Base-by-base conservation (phyloP, 2,797 vertebrate species). In the Phylloscopus collybita region DNA sequence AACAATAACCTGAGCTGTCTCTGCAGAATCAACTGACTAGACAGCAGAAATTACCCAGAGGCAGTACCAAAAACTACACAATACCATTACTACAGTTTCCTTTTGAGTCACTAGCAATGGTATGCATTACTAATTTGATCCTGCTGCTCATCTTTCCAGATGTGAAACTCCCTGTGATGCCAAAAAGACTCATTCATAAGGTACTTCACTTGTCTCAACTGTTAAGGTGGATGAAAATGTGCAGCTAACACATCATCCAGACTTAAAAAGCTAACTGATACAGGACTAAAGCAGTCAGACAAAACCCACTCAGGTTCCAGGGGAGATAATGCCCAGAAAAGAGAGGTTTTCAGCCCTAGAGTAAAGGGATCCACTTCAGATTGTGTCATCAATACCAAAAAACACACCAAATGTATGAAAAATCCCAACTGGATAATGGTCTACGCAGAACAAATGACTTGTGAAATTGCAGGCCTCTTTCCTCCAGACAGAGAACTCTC, bases 61-160 rank as follows among this genome's bases (percentile, higher is more conserved):
- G 85, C 89, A 92, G 53, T 38, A 91, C n/a, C 5, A 5, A 45
- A 80, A 83, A 56, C 56, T 70, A 72, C 75, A 62, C 75, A 62
- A 13, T 11, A 54, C 26, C 47, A 49, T 66, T 81, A 75, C 82
- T 84, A 66, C 27, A 23, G 57, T 36, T 96, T 92, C 92, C 85
- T 83, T 86, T 65, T 90, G 85, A 96, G 92, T 94, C 95, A 90
- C 53, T 42, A n/a, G 47, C 57, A 88, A 54, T 32, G 71, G 86
- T 80, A 94, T 38, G 87, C 75, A 66, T 83, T 80, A 90, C 85
- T 86, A 94, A 93, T 79, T 40, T 56, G 40, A 88, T 60, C 70
- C 75, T 86, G 42, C 29, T 74, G 61, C 95, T 80, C 69, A 47
- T 40, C 86, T 69, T 88, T 62, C 81, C 92, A 96, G 80, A 94